Percentiles rank a stretch among this genome's conserved stretches.
phyloP scores from a whole-genome alignment of 2,888 invertebrate species.

The Euzophera pinguis region DNA sequence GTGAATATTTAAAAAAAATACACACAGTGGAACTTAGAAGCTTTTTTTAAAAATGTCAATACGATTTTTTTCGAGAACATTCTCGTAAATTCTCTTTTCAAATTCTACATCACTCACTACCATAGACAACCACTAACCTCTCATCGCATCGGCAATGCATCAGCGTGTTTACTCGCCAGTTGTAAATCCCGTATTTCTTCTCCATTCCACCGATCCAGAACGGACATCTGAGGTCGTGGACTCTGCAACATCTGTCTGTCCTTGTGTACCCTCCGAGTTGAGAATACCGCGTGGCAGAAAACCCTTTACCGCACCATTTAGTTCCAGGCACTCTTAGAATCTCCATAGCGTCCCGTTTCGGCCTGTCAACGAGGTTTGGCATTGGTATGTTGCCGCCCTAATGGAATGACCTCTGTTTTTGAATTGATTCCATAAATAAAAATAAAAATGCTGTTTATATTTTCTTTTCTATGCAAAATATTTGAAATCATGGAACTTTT shows the following conservation, averaged over 20 bases:
- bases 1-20: no score
- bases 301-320: slow-evolving; percentile 96
- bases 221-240: slow-evolving; percentile 92
- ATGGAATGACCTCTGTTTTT: slow-evolving; percentile 34
- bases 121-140: slow-evolving; percentile 79
- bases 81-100: no score
- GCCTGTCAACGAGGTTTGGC: slow-evolving; percentile 37
- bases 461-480: no score
- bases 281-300: slow-evolving; percentile 88
- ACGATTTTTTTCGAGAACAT: no score
- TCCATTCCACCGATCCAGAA: slow-evolving; percentile 91
- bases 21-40: no score
- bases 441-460: no score
- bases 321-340: slow-evolving; percentile 92
- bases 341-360: slow-evolving; percentile 77
- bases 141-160: slow-evolving; percentile 96
- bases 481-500: no score
- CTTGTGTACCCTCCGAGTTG: slow-evolving; percentile 90
- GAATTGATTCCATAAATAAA: background rate
- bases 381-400: slow-evolving; percentile 14
- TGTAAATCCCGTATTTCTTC: slow-evolving; percentile 91
- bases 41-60: no score
- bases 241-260: slow-evolving; percentile 93
- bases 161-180: slow-evolving; percentile 93
- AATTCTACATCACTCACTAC: no score